Base-by-base conservation (phyloP, 2,797 vertebrate species). In the Stomatorhinus walkeri region DNA sequence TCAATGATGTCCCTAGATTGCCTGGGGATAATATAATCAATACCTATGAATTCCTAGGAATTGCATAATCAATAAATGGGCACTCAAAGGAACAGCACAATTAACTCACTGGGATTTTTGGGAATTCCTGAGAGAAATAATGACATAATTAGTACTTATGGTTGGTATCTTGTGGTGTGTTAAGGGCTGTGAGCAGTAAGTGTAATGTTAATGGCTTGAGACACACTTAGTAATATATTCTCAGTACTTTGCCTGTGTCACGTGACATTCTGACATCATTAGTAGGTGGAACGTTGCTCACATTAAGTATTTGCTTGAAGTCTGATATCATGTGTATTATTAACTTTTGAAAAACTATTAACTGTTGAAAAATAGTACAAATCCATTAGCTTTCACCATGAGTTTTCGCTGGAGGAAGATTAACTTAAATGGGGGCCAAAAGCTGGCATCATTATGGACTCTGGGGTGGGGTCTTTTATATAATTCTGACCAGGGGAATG, bases 201-300 rank as follows among this genome's bases (percentile, higher is more conserved):
- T 86, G 85, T 94, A 92, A 95, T 90, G 49, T 59, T 54, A 72
- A 90, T 68, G 56, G 90, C 91, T 49, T 64, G 4, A 12, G 87
- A 94, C 94, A 94, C 85, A 83, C 91, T 93, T 94, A 94, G 95
- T 95, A 93, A 91, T 93, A 89, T 91, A 90, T 92, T 92, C 92
- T 92, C 89, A 93, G 48, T 94, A 90, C 76, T 19, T 90, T 91
- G 91, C 91, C 86, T 22, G 83, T 94, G 90, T 92, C 85, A 91
- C 89, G 91, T 61, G 32, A 64, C 91, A 68, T 92, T 91, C 87
- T 89, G 79, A 89, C 7, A 88, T 94, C 94, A 91, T 90, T 91
- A 95, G 93, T 93, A 90, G 91, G 89, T 88, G 36, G 19, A 84
- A 49, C 2, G 14, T 4, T 22, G 8, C 81, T 24, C 81, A 7